A percentile compares a stretch with the other conserved stretches of the same genome.
Evolutionary conservation across 2,113 vertebrate genomes (phyloP).

Genomic region (Cygnus atratus): DNA sequence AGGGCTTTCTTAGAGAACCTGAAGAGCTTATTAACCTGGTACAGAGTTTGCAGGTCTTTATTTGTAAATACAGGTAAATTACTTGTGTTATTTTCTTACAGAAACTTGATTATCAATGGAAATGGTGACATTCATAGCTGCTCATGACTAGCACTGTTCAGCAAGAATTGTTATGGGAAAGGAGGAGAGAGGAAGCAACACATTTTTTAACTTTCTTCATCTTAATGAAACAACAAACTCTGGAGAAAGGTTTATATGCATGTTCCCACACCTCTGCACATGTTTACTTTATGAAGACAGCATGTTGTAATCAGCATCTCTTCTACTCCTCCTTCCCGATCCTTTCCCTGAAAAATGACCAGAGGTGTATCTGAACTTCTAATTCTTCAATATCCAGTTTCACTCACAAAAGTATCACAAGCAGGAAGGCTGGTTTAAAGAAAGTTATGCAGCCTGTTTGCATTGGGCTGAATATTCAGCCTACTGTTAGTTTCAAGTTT

Average conservation of each 20-base stretch:
- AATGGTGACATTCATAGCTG: not conserved
- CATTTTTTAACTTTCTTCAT: not conserved
- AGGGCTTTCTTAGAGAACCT: not conserved
- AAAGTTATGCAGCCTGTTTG: not conserved
- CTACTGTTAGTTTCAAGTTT: not conserved
- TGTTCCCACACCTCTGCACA: slow-evolving; percentile 6
- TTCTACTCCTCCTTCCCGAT: not conserved
- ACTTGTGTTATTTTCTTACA: not conserved
- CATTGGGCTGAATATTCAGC: not conserved
- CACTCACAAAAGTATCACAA: not conserved
- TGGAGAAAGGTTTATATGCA: not conserved
- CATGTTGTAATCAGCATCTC: not conserved
- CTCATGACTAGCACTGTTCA: not conserved
- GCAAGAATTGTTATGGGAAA: not conserved
- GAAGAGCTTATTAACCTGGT: not conserved
- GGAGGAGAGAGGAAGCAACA: not conserved
- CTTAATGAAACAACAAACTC: not conserved
- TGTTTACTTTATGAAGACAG: not conserved
- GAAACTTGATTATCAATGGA: not conserved
- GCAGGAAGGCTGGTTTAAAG: not conserved
- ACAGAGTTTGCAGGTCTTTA: not conserved
- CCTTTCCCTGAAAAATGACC: not conserved
- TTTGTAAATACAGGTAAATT: not conserved
- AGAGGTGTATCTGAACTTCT: not conserved
- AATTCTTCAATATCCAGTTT: not conserved